Evolutionary conservation across 2,113 vertebrate genomes (phyloP).

Genomic region (Uropsilus gracilis): DNA sequence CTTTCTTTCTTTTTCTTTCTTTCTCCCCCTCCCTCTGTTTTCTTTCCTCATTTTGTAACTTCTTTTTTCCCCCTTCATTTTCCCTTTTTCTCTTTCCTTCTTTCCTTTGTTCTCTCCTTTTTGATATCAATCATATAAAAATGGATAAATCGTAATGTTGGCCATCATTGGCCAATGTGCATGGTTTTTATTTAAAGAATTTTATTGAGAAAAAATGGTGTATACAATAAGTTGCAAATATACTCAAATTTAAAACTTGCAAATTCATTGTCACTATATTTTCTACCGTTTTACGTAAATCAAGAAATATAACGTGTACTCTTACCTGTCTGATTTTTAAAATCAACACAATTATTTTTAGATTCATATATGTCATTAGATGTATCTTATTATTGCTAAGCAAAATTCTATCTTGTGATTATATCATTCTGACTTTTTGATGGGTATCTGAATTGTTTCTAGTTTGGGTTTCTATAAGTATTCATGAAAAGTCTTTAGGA

Average conservation of each 20-base stretch:
- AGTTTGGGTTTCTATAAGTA: background rate
- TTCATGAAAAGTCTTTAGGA: background rate
- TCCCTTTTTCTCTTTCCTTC: background rate
- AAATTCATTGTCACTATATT: background rate
- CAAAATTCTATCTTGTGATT: background rate
- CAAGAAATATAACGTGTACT: background rate
- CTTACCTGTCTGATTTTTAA: background rate
- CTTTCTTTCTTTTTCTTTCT: background rate
- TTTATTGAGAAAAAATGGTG: background rate
- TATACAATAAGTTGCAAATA: background rate
- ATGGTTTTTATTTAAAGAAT: background rate
- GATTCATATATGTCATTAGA: background rate
- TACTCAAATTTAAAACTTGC: background rate
- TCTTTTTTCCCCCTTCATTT: background rate
- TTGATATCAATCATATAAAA: background rate
- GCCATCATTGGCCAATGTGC: background rate
- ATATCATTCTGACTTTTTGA: background rate
- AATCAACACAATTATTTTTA: background rate
- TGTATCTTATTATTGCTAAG: background rate
- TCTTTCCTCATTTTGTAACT: background rate
- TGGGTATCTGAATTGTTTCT: background rate
- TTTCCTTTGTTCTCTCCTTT: background rate
- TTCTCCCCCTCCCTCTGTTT: background rate
- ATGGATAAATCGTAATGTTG: background rate
- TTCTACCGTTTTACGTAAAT: background rate